These are phyloP conservation scores for Brotogeris chrysoptera DNA, from an alignment of 2,797 vertebrate species.

Conservation along the genomic window DNA sequence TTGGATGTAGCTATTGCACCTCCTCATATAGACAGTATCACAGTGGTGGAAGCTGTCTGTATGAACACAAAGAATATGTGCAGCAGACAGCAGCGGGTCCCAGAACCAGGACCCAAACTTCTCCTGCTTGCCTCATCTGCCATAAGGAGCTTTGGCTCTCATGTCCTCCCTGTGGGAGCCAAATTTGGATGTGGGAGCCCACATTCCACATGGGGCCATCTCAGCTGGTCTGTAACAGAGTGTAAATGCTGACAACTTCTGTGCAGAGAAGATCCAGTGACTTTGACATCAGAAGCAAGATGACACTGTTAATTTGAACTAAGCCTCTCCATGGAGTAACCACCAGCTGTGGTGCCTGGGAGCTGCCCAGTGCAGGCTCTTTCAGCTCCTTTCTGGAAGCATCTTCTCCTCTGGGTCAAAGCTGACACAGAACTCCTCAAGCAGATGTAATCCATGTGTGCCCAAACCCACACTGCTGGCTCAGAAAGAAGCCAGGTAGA, in stretches of 20 bases:
- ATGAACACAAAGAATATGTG: neutral
- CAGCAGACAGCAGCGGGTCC: neutral
- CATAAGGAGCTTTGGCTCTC: neutral
- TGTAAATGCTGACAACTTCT: neutral
- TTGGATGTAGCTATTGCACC: neutral
- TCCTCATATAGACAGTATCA: neutral
- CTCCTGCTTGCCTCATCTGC: neutral
- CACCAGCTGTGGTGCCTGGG: neutral
- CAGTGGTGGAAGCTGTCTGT: neutral
- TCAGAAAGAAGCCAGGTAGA: neutral
- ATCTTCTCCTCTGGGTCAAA: neutral
- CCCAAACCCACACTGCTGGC: neutral
- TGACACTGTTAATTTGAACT: neutral
- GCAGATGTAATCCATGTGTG: neutral
- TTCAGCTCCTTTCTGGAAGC: neutral
- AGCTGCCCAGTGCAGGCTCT: neutral
- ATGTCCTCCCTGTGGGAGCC: neutral
- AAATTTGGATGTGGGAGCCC: no score
- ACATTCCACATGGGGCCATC: neutral
- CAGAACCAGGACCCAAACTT: neutral
- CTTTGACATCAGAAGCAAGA: neutral
- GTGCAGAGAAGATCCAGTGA: neutral
- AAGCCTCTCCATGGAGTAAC: neutral
- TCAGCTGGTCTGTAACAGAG: neutral
- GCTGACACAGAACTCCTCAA: neutral